Conservation (phyloP, 2,888 invertebrate species). For the Sphinx pinastri region DNA sequence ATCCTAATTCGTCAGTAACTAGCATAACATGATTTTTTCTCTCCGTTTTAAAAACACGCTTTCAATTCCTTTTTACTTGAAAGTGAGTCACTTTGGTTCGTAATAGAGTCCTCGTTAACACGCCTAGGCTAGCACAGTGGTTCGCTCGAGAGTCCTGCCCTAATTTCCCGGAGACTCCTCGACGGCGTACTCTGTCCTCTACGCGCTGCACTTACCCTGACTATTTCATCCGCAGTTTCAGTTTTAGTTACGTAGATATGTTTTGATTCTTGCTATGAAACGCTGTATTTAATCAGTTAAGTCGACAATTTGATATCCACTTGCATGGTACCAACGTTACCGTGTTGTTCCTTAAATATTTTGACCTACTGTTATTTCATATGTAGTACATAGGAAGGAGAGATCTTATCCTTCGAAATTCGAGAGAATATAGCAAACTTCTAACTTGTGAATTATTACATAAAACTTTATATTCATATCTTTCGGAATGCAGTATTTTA, state of each 20-base stretch:
- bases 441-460: too few relatives aligned
- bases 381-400: too few relatives aligned
- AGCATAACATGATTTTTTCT: background rate
- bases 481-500: too few relatives aligned
- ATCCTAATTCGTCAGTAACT: background rate
- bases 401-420: too few relatives aligned
- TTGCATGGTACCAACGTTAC: too few relatives aligned
- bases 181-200: slow-evolving; percentile 32
- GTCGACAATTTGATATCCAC: too few relatives aligned
- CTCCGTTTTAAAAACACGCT: background rate
- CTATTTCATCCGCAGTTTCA: background rate
- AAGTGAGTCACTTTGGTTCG: slow-evolving; percentile 18
- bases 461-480: too few relatives aligned
- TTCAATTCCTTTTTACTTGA: background rate
- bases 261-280: too few relatives aligned
- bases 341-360: too few relatives aligned
- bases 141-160: slow-evolving; percentile 40
- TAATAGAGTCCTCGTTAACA: slow-evolving; percentile 27
- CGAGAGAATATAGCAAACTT: too few relatives aligned
- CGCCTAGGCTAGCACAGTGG: slow-evolving; percentile 25
- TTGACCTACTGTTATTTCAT: too few relatives aligned
- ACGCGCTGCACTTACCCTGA: background rate
- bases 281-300: too few relatives aligned
- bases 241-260: background rate
- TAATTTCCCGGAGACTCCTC: slow-evolving; percentile 37